phyloP scores from a whole-genome alignment of 2,888 invertebrate species.

The Argyresthia goedartella region DNA sequence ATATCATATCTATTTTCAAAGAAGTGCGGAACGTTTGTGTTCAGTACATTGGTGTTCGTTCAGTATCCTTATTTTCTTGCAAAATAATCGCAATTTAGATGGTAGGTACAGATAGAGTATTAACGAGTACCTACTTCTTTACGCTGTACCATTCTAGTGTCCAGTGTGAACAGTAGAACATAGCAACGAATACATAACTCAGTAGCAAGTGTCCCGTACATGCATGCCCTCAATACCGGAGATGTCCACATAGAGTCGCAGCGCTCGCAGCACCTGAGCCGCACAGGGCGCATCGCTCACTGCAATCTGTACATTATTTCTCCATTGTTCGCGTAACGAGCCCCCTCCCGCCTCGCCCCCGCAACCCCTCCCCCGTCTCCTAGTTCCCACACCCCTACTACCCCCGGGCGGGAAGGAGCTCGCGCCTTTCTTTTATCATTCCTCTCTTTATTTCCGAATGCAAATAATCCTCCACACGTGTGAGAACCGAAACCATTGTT shows the following conservation, averaged over 20 bases:
- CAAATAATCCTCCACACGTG: conserved; percentile 74
- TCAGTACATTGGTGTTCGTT: no score
- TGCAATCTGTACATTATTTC: conserved; percentile 73
- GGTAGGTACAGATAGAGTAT: no score
- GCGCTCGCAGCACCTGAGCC: conserved; percentile 65
- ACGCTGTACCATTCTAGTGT: no score
- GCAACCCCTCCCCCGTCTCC: conserved; percentile 27
- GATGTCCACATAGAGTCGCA: conserved; percentile 14
- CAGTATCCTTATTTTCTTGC: no score
- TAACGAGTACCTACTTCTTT: no score
- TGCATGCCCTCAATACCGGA: not conserved
- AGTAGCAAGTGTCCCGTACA: no score
- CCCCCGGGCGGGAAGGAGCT: conserved; percentile 67
- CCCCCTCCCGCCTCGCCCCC: conserved; percentile 39
- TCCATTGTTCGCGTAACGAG: conserved; percentile 72
- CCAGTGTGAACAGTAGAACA: no score
- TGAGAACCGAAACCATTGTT: conserved; percentile 73
- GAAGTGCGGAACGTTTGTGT: no score
- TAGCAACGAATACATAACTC: no score
- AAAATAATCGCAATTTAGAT: no score
- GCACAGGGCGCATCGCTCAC: conserved; percentile 69
- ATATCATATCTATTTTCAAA: no score
- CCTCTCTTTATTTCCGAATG: conserved; percentile 73
- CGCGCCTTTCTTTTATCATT: conserved; percentile 72
- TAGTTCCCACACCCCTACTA: conserved; percentile 58